These are phyloP conservation scores for Doris montereyensis DNA, from an alignment of 2,888 invertebrate genomes.

Conservation along the genomic window DNA sequence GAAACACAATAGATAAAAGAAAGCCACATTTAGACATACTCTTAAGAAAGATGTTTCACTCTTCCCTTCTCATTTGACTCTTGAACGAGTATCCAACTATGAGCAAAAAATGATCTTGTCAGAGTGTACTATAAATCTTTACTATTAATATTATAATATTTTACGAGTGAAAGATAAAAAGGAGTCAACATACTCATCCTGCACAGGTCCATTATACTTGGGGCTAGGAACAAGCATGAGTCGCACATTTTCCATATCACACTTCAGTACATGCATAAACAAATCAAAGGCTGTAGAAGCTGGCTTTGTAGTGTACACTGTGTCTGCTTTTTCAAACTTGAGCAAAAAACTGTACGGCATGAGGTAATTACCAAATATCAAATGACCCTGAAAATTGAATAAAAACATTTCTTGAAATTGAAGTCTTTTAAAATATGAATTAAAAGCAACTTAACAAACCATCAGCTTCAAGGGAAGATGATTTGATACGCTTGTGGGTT, in stretches of 20 bases:
- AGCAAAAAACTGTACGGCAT: conserved; percentile 91
- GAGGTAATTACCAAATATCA: conserved; percentile 95
- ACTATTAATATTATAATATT: too few species aligned
- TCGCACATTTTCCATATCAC: conserved; percentile 94
- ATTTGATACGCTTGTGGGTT: too few species aligned
- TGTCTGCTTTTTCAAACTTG: conserved; percentile 93
- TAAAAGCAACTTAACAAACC: neutral
- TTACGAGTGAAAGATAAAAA: too few species aligned
- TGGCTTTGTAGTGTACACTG: conserved; percentile 95
- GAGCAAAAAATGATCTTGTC: too few species aligned
- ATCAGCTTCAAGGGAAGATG: neutral
- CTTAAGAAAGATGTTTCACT: too few species aligned
- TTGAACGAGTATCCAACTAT: too few species aligned
- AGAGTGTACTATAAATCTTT: too few species aligned
- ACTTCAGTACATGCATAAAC: conserved; percentile 96
- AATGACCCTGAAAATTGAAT: conserved; percentile 79
- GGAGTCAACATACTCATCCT: conserved; percentile 81
- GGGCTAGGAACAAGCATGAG: conserved; percentile 95
- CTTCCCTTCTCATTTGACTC: too few species aligned
- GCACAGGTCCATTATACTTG: conserved; percentile 88
- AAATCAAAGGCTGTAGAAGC: conserved; percentile 93
- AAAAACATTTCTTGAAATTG: neutral
- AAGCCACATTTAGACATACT: too few species aligned
- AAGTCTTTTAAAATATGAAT: neutral
- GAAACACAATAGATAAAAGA: too few species aligned